These are phyloP conservation scores for Cephus runcator DNA, from an alignment of 2,888 invertebrate species.

Conservation along the genomic window DNA sequence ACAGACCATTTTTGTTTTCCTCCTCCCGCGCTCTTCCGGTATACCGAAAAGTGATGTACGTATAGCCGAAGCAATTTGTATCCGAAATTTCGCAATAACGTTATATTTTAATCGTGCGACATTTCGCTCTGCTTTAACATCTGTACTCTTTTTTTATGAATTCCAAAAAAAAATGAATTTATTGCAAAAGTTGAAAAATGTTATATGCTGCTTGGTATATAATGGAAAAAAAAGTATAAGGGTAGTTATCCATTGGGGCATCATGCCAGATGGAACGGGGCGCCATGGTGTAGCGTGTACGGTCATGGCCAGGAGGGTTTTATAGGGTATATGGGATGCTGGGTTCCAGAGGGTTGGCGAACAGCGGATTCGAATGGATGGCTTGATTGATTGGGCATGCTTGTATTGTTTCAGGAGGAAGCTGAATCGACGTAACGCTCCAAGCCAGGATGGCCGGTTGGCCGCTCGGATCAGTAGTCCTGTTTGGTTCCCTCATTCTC, in stretches of 20 bases:
- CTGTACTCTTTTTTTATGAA: not conserved
- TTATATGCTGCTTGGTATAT: not conserved
- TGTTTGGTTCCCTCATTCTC: constrained; percentile 61
- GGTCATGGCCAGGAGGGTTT: constrained; percentile 32
- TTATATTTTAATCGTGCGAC: not conserved
- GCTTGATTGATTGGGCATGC: constrained; percentile 63
- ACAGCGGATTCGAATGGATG: constrained; percentile 51
- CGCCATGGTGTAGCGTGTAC: constrained; percentile 38
- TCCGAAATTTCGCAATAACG: not conserved
- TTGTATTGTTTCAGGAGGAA: constrained; percentile 65
- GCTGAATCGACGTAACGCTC: constrained; percentile 66
- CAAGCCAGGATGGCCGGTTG: constrained; percentile 61
- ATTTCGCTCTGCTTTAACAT: not conserved
- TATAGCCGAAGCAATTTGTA: not conserved
- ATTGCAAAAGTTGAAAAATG: no score
- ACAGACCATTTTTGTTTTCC: not conserved
- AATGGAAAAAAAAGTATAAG: constrained; percentile 6
- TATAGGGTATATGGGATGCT: constrained; percentile 21
- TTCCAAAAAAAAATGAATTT: not conserved
- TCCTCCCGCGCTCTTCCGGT: no score
- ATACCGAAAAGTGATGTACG: no score
- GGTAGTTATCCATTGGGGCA: constrained; percentile 20
- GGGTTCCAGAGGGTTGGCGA: constrained; percentile 18
- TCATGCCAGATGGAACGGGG: constrained; percentile 15
- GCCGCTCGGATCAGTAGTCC: constrained; percentile 59